Percentiles rank a stretch among this genome's conserved stretches.
phyloP scores from a whole-genome alignment of 2,113 vertebrate genomes.

The Peromyscus maniculatus region DNA sequence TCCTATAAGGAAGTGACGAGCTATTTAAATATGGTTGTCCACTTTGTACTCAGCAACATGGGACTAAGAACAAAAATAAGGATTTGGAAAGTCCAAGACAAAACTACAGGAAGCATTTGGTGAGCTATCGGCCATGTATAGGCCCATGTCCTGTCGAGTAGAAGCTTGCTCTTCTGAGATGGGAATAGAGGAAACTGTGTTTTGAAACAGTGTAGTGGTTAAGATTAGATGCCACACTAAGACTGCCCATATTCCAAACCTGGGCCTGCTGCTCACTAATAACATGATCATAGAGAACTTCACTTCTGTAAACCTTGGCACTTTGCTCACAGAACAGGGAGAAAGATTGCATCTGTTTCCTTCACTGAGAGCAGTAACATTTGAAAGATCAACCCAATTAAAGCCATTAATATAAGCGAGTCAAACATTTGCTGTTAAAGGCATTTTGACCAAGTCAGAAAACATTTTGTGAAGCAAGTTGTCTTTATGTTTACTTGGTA shows the following conservation, averaged over 20 bases:
- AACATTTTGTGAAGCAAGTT: slow-evolving; percentile 7
- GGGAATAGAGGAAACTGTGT: neutral
- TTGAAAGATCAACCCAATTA: slow-evolving; percentile 53
- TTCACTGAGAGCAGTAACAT: slow-evolving; percentile 14
- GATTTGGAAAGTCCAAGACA: neutral
- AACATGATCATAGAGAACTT: neutral
- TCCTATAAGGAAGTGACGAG: slow-evolving; percentile 39
- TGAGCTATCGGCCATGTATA: neutral
- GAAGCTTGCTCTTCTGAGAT: slow-evolving; percentile 34
- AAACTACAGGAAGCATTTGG: slow-evolving; percentile 19
- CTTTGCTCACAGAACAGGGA: neutral
- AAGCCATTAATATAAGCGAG: slow-evolving; percentile 18
- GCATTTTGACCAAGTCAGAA: neutral
- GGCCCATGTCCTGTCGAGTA: neutral
- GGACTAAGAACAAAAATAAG: neutral
- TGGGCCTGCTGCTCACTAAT: slow-evolving; percentile 2
- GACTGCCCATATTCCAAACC: slow-evolving; percentile 32
- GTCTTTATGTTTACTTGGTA: slow-evolving; percentile 31
- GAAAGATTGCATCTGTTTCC: neutral
- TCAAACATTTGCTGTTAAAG: slow-evolving; percentile 56
- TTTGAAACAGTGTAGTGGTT: neutral
- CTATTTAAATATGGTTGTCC: slow-evolving; percentile 5
- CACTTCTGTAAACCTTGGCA: neutral
- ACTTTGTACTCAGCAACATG: neutral
- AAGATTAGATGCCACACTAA: neutral